Conservation (phyloP, 2,888 invertebrate genomes). For the Drosophila barbarae region DNA sequence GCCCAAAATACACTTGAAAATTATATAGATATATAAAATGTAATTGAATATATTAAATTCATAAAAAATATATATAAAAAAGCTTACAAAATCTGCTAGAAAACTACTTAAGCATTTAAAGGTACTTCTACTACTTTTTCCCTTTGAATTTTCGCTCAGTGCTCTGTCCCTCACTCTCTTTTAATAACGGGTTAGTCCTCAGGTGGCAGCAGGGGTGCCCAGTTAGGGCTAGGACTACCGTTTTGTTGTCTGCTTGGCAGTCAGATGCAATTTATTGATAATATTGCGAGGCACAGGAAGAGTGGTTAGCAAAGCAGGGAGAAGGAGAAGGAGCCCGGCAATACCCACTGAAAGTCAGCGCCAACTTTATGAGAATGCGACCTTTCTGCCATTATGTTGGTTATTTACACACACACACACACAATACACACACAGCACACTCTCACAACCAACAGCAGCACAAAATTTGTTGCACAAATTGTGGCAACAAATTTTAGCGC, state of each 20-base stretch:
- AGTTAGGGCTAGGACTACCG: conserved; percentile 21
- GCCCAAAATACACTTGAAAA: conserved; percentile 21
- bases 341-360: conserved; percentile 36
- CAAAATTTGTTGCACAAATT: conserved; percentile 68
- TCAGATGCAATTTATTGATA: conserved; percentile 76
- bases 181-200: conserved; percentile 43
- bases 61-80: not conserved
- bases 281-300: conserved; percentile 58
- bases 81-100: too few relatives aligned
- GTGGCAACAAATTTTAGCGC: conserved; percentile 58
- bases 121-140: fast-evolving
- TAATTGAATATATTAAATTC: too few relatives aligned
- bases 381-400: conserved; percentile 57
- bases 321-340: conserved; percentile 15
- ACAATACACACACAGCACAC: conserved; percentile 13
- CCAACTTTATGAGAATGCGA: conserved; percentile 52
- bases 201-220: conserved; percentile 18
- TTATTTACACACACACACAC: conserved; percentile 52
- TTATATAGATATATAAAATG: not conserved
- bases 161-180: not conserved
- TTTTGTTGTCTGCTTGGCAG: conserved; percentile 61
- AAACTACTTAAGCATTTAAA: too few relatives aligned
- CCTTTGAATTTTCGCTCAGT: not conserved
- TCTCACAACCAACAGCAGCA: conserved; percentile 26
- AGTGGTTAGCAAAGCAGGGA: not conserved